These are phyloP conservation scores for Bufotes viridis DNA, from an alignment of 2,797 vertebrate species.

Conservation along the genomic window DNA sequence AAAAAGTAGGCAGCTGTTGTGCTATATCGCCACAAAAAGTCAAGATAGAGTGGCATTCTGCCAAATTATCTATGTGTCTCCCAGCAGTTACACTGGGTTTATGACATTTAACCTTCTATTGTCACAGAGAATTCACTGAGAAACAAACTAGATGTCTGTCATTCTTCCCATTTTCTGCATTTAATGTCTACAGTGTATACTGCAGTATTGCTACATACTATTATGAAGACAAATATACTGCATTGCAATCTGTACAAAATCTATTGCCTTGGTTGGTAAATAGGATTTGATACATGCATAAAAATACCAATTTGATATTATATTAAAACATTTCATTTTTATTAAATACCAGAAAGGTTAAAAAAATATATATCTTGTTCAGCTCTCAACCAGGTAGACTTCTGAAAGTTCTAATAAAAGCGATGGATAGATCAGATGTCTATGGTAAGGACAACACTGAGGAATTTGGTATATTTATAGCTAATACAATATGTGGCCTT, in stretches of 20 bases:
- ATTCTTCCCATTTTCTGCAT: slow-evolving; percentile 41
- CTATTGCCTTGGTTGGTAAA: not conserved
- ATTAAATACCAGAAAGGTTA: no score
- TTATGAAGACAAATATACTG: not conserved
- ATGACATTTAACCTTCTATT: slow-evolving; percentile 43
- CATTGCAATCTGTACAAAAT: slow-evolving; percentile 12
- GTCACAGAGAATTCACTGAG: slow-evolving; percentile 41
- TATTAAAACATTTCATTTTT: not conserved
- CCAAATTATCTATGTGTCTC: slow-evolving; percentile 45
- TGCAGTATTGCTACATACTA: not conserved
- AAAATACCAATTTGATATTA: not conserved
- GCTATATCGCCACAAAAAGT: slow-evolving; percentile 11
- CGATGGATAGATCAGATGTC: no score
- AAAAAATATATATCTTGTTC: no score
- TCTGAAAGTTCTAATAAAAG: no score
- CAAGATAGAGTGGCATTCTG: slow-evolving; percentile 47
- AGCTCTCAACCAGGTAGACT: no score
- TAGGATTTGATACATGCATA: not conserved
- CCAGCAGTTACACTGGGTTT: slow-evolving; percentile 40
- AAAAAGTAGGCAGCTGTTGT: slow-evolving; percentile 35
- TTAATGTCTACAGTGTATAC: slow-evolving; percentile 21
- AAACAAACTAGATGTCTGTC: slow-evolving; percentile 53
- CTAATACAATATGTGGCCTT: no score
- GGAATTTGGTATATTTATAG: no score
- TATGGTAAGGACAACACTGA: no score